phyloP scores from a whole-genome alignment of 2,797 vertebrate genomes.

The Pseudomugil tenellus region DNA sequence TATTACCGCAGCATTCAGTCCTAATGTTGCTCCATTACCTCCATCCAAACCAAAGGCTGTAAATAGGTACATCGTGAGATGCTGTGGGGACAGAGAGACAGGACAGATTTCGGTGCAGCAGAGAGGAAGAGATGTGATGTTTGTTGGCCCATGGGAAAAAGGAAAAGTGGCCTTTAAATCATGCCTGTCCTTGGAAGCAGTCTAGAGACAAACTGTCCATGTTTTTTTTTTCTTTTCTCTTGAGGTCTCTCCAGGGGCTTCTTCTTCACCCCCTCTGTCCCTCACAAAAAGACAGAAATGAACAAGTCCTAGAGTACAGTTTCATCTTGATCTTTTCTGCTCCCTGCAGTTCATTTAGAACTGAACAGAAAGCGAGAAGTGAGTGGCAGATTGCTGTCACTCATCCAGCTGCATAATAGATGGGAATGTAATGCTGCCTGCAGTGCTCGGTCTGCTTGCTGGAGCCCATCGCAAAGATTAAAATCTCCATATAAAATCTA shows the following conservation, averaged over 20 bases:
- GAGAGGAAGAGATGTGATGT: slow-evolving; percentile 24
- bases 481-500: slow-evolving; percentile 15
- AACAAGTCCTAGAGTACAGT: slow-evolving; percentile 26
- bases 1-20: slow-evolving; percentile 34
- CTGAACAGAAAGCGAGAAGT: slow-evolving; percentile 24
- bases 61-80: slow-evolving; percentile 42
- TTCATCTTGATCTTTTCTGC: slow-evolving; percentile 15
- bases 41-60: slow-evolving; percentile 8
- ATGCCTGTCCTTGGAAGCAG: slow-evolving; percentile 44
- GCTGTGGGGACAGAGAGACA: slow-evolving; percentile 25
- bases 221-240: slow-evolving; percentile 34
- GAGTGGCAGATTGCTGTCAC: slow-evolving; percentile 57
- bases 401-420: slow-evolving; percentile 55
- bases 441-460: slow-evolving; percentile 31
- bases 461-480: slow-evolving; percentile 28
- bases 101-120: slow-evolving; percentile 11
- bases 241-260: slow-evolving; percentile 20
- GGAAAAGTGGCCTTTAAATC: slow-evolving; percentile 58
- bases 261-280: slow-evolving; percentile 9
- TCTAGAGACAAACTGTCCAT: slow-evolving; percentile 34
- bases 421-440: slow-evolving; percentile 35
- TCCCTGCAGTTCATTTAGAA: slow-evolving; percentile 31
- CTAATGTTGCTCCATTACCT: slow-evolving; percentile 23
- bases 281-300: slow-evolving; percentile 20
- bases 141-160: slow-evolving; percentile 34